Conservation (phyloP, 2,888 invertebrate species). For the Euspilapteryx auroguttella region DNA sequence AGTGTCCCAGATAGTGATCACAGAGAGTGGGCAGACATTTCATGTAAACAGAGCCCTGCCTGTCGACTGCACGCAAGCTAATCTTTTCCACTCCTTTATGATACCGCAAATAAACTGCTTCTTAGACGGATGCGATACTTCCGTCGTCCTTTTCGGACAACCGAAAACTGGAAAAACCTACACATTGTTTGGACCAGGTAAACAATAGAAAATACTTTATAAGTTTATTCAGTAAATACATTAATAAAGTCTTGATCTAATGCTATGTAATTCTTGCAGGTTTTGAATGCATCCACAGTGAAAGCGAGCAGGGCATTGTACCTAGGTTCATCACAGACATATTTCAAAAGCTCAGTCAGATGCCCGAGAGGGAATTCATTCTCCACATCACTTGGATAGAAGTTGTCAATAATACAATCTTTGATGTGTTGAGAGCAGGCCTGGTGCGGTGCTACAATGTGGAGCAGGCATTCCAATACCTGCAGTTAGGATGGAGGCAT, state of each 20-base stretch:
- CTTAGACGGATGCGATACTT: slow-evolving; percentile 76
- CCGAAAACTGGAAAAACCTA: slow-evolving; percentile 71
- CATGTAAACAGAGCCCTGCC: slow-evolving; percentile 57
- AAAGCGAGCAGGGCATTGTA: slow-evolving; percentile 71
- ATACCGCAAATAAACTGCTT: slow-evolving; percentile 68
- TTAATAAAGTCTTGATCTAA: too few species aligned
- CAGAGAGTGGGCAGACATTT: slow-evolving; percentile 62
- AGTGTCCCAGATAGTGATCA: slow-evolving; percentile 59
- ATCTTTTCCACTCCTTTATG: slow-evolving; percentile 66
- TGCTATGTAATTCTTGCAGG: slow-evolving; percentile 23
- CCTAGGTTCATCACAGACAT: slow-evolving; percentile 73
- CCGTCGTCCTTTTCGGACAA: slow-evolving; percentile 71
- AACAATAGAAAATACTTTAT: slow-evolving; percentile 10
- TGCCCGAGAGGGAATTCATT: slow-evolving; percentile 66
- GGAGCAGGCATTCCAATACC: slow-evolving; percentile 71
- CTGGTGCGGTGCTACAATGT: slow-evolving; percentile 63
- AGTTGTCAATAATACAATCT: slow-evolving; percentile 68
- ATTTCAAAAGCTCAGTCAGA: slow-evolving; percentile 66
- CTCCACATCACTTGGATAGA: slow-evolving; percentile 75
- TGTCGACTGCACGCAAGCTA: slow-evolving; percentile 63
- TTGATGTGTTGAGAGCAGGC: slow-evolving; percentile 60
- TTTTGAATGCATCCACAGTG: slow-evolving; percentile 60
- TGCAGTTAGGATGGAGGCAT: slow-evolving; percentile 67
- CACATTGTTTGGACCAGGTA: slow-evolving; percentile 71
- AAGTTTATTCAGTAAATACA: too few species aligned